These are phyloP conservation scores for Bathynomus jamesi DNA, from an alignment of 1,140 invertebrate genomes.

Conservation along the genomic window DNA sequence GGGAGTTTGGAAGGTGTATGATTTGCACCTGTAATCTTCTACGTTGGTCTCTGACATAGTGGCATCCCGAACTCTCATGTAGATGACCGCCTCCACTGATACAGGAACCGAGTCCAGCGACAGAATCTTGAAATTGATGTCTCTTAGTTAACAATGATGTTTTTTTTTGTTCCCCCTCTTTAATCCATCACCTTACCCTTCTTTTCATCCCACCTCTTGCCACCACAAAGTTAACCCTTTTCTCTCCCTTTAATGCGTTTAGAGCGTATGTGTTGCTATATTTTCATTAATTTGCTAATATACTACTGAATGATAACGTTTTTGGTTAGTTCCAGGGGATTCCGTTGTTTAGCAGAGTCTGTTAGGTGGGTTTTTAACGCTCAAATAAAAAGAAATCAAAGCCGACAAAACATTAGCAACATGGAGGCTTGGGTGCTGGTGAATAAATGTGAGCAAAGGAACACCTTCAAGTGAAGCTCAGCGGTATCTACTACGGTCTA, in stretches of 20 bases:
- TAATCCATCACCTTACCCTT: not conserved
- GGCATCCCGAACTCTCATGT: slow-evolving; percentile 49
- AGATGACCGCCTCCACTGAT: slow-evolving; percentile 53
- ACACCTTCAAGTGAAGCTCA: not conserved
- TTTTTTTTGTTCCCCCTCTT: not conserved
- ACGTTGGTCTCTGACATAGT: slow-evolving; percentile 46
- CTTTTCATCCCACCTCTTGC: not conserved
- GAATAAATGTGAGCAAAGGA: not conserved
- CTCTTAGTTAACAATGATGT: not conserved
- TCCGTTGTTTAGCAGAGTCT: not conserved
- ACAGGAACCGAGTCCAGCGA: slow-evolving; percentile 54
- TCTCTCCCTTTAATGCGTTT: not conserved
- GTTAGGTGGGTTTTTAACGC: not conserved
- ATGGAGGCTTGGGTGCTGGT: not conserved
- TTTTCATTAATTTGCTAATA: not conserved
- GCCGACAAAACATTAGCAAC: not conserved
- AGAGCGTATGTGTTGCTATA: not conserved
- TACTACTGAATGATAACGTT: not conserved
- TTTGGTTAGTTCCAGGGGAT: not conserved
- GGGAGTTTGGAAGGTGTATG: slow-evolving; percentile 17
- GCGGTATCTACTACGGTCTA: not conserved
- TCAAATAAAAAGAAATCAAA: not conserved
- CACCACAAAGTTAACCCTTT: not conserved
- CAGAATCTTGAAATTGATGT: slow-evolving; percentile 44
- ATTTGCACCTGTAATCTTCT: slow-evolving; percentile 42